A percentile compares a stretch with the other conserved stretches of the same genome.
These are phyloP conservation scores for Choloepus didactylus DNA, from an alignment of 2,797 vertebrate species.

Conservation along the genomic window DNA sequence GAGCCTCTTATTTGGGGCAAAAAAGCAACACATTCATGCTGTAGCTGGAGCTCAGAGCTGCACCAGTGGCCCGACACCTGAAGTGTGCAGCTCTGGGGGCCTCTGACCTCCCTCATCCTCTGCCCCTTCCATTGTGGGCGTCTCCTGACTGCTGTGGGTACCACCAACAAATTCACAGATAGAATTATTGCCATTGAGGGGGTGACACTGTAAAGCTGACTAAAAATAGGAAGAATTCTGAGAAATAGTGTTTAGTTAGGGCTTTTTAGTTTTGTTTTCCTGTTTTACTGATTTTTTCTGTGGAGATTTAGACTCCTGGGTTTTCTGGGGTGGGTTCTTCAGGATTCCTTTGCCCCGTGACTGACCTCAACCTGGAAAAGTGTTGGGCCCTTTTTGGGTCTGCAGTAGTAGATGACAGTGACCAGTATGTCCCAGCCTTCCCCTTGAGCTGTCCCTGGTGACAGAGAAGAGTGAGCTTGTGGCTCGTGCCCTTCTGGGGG, in stretches of 20 bases:
- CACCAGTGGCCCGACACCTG: background rate
- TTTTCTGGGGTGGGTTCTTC: background rate
- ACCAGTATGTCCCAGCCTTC: background rate
- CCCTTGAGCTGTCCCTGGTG: background rate
- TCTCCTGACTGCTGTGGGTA: background rate
- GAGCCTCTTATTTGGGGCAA: background rate
- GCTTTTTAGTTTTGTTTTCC: too few relatives aligned
- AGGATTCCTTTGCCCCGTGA: background rate
- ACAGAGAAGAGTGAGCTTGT: background rate
- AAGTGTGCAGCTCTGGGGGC: too few relatives aligned
- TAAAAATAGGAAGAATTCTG: background rate
- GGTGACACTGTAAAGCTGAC: background rate
- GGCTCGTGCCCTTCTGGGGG: background rate
- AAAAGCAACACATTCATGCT: background rate
- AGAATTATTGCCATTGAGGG: background rate
- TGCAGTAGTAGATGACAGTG: background rate
- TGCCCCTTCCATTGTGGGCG: too few relatives aligned
- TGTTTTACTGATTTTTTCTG: background rate
- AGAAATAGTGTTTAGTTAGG: background rate
- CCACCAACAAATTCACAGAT: background rate
- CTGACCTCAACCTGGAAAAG: background rate
- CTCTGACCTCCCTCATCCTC: background rate
- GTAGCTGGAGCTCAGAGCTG: background rate
- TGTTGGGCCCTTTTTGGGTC: background rate
- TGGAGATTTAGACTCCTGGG: background rate